Percentiles rank a stretch among this genome's conserved stretches.
These are phyloP conservation scores for Clistopyga incitator DNA, from an alignment of 2,888 invertebrate species.

Conservation along the genomic window DNA sequence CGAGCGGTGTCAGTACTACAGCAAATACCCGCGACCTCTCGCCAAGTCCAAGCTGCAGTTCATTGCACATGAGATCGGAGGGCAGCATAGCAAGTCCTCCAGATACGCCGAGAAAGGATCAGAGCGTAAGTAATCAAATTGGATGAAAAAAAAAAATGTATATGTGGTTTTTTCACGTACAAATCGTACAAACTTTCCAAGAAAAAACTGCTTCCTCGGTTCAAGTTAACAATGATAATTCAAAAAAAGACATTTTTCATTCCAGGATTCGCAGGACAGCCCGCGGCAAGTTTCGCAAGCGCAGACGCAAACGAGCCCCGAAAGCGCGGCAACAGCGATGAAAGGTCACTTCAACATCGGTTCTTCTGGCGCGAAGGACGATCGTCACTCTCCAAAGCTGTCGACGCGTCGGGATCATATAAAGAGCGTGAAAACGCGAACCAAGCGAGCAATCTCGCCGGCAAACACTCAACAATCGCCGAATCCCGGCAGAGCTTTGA, in stretches of 20 bases:
- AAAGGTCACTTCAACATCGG: conserved; percentile 88
- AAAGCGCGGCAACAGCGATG: conserved; percentile 82
- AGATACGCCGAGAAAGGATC: conserved; percentile 84
- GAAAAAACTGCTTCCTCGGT: no score
- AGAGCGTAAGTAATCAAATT: conserved; percentile 71
- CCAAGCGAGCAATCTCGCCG: conserved; percentile 84
- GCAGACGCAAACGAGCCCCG: conserved; percentile 86
- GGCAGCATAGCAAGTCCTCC: conserved; percentile 84
- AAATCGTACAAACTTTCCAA: no score
- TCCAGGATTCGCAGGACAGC: conserved; percentile 81
- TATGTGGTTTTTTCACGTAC: no score
- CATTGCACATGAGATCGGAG: conserved; percentile 85
- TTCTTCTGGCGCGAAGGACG: conserved; percentile 85
- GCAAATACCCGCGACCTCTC: conserved; percentile 85
- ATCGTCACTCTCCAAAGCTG: conserved; percentile 86
- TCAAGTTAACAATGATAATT: background rate
- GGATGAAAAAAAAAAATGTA: no score
- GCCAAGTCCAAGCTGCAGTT: conserved; percentile 86
- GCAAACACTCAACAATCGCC: conserved; percentile 83
- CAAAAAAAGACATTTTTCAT: conserved; percentile 3
- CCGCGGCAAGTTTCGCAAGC: conserved; percentile 84
- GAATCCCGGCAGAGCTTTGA: conserved; percentile 79
- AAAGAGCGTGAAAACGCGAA: conserved; percentile 81
- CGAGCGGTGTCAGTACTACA: conserved; percentile 84
- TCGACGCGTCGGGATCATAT: conserved; percentile 86